A percentile compares a stretch with the other conserved stretches of the same genome.
Conservation (phyloP, 2,113 vertebrate genomes). For the Genyomyrus donnyi region DNA sequence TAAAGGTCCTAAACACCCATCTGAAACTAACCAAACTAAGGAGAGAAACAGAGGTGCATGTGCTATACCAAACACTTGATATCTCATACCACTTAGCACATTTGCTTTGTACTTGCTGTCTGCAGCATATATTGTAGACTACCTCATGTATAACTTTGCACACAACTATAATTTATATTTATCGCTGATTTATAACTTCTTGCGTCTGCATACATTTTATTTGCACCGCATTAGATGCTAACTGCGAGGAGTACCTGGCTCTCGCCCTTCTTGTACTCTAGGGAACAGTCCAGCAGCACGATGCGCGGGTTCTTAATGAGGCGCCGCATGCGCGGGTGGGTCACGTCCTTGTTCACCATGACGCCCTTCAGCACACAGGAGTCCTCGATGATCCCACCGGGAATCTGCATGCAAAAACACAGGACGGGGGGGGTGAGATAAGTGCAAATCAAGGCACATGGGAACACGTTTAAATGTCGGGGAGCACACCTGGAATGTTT, state of each 20-base stretch:
- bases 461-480: neutral
- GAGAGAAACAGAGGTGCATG: neutral
- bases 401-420: conserved; percentile 63
- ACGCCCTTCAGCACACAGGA: conserved; percentile 81
- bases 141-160: neutral
- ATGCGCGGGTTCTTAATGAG: conserved; percentile 82
- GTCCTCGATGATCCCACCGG: conserved; percentile 85
- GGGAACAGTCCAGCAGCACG: conserved; percentile 81
- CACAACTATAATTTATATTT: neutral
- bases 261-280: conserved; percentile 98
- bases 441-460: neutral
- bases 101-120: neutral
- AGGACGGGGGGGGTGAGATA: neutral
- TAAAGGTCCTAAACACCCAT: neutral
- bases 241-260: conserved; percentile 71
- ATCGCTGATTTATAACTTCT: neutral
- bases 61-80: neutral
- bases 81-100: neutral
- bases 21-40: neutral
- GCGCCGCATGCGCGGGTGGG: conserved; percentile 84
- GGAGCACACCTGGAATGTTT: neutral
- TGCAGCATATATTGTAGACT: neutral
- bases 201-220: neutral
- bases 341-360: conserved; percentile 95
- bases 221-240: neutral